Evolutionary conservation across 2,113 vertebrate genomes (phyloP), one percentile per base, ranked within the genome.

Genomic region (Hypanus sabinus): DNA sequence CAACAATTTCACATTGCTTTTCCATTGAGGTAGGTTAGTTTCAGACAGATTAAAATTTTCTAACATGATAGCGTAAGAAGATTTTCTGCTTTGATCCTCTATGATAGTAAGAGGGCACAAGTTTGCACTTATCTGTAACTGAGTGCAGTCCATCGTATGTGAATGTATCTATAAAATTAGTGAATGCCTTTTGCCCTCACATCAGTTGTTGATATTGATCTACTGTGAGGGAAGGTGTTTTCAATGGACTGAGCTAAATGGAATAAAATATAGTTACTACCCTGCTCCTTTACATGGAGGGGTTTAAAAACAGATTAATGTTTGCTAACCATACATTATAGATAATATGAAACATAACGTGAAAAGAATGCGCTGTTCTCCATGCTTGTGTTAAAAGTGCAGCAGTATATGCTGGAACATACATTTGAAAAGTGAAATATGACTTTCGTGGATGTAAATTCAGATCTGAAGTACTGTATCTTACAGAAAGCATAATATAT

Each of bases 401-500:
- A 22, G 91, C 70, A 73, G 57, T 5, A 62, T 88, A 55, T 88
- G 57, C 85, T 30, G n/a, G 14, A 46, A 73, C 3, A 73, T 70
- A 18, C 46, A 18, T 73, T 73, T 71, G 90, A 73, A 75, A 22
- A 70, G 33, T 73, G 36, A 93, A 71, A 73, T 71, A 46, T 46
- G 3, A 93, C 73, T 7, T 27, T 70, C 73, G 90, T 92, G 36
- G 71, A 93, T 27, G 73, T 93, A 38, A 36, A 55, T 73, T 73
- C 68, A 93, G 68, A 68, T 71, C 36, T 24, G 27, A 93, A 93
- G 68, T 93, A 36, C 90, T 93, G 20, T 93, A 92, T 38, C 3
- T 75, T 71, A 30, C 46, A 93, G 11, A 36, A 93, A 93, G 73
- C 38, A 92, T 55, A 55, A 27, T 30, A 71, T 70, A 68, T 68